Percentiles rank a stretch among this genome's conserved stretches.
phyloP scores from a whole-genome alignment of 2,888 invertebrate species.

The Tromatobia lineatoria region DNA sequence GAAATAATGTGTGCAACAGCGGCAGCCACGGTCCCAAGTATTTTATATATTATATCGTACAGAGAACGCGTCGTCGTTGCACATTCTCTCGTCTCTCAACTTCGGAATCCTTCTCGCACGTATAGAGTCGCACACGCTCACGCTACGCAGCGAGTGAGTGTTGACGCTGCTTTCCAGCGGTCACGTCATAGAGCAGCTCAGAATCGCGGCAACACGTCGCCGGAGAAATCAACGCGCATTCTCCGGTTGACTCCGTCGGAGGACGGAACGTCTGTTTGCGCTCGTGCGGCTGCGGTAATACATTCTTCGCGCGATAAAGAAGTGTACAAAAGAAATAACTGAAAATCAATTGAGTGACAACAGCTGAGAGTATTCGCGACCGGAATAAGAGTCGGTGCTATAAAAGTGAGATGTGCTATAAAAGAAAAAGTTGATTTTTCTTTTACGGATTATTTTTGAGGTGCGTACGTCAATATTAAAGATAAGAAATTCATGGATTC shows the following conservation, averaged over 20 bases:
- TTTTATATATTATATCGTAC: constrained; percentile 39
- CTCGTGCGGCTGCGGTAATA: constrained; percentile 60
- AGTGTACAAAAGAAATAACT: not conserved
- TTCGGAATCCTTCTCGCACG: constrained; percentile 45
- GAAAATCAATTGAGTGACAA: constrained; percentile 8
- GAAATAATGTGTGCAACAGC: constrained; percentile 22
- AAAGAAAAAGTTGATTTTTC: not conserved
- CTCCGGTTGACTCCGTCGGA: constrained; percentile 55
- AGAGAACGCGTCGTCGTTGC: constrained; percentile 63
- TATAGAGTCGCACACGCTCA: not conserved
- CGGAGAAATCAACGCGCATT: constrained; percentile 66
- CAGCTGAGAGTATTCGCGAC: not conserved
- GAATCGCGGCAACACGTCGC: constrained; percentile 56
- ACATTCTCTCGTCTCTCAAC: constrained; percentile 60
- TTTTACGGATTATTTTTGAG: constrained; percentile 12
- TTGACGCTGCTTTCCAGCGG: constrained; percentile 52
- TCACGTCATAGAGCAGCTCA: constrained; percentile 51
- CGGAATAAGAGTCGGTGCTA: not conserved
- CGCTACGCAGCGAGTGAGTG: constrained; percentile 11
- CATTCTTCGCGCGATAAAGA: constrained; percentile 39
- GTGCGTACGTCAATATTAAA: constrained; percentile 1
- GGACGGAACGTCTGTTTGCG: constrained; percentile 44
- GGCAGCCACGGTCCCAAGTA: not conserved
- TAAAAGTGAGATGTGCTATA: not conserved
- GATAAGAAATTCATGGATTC: not conserved